Percentiles rank a stretch among this genome's conserved stretches.
phyloP scores from a whole-genome alignment of 2,888 invertebrate species.

The Ephialtes manifestator region DNA sequence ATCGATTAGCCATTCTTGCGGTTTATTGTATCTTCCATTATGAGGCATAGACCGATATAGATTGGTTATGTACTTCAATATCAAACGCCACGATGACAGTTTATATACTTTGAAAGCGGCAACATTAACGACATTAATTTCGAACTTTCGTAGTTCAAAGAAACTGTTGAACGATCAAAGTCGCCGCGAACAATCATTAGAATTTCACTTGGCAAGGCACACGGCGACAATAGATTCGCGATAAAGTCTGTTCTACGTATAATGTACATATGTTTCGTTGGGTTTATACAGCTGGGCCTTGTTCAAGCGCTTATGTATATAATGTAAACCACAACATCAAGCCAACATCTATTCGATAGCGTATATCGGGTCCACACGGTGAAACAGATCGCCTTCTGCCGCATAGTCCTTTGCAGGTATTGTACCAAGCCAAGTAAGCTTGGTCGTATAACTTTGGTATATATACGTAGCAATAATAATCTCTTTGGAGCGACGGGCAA shows the following conservation, averaged over 20 bases:
- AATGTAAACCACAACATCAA: constrained; percentile 30
- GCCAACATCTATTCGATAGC: not conserved
- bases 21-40: not conserved
- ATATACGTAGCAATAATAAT: constrained; percentile 64
- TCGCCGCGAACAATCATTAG: constrained; percentile 26
- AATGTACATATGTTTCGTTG: constrained; percentile 2
- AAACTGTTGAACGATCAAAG: constrained; percentile 19
- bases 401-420: constrained; percentile 7
- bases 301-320: constrained; percentile 19
- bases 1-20: constrained; percentile 13
- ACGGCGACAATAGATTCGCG: not conserved
- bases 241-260: not conserved
- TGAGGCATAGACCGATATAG: no score
- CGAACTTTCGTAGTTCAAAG: not conserved
- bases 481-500: constrained; percentile 54
- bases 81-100: not conserved
- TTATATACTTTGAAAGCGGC: not conserved
- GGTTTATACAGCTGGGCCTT: constrained; percentile 13
- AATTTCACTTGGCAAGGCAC: constrained; percentile 2
- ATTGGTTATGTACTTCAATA: not conserved
- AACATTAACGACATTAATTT: constrained; percentile 11
- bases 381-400: constrained; percentile 10
- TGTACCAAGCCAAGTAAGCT: constrained; percentile 3
- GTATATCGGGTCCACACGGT: not conserved
- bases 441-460: not conserved